Evolutionary conservation across 2,888 invertebrate species (phyloP).

Genomic region (Monoplex corrugatus): DNA sequence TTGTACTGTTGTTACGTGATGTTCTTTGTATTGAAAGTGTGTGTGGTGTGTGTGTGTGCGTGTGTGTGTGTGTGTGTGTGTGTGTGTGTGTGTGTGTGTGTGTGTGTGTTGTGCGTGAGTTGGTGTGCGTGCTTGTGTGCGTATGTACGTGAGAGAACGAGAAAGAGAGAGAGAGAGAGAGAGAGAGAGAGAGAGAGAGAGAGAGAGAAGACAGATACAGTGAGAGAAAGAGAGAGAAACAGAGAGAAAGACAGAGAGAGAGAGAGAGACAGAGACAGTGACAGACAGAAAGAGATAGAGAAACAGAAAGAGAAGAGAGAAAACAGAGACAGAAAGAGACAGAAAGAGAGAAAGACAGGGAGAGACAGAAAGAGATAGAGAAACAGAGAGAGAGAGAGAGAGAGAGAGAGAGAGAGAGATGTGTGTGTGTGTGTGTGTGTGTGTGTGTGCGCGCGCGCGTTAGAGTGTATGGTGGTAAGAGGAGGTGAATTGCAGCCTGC

Average conservation of each 20-base stretch:
- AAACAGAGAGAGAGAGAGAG: constrained; percentile 9
- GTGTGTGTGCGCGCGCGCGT: too few relatives aligned
- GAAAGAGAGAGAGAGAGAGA: constrained; percentile 16
- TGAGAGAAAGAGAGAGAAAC: constrained; percentile 2
- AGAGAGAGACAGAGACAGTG: not conserved
- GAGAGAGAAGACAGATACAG: not conserved
- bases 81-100: not conserved
- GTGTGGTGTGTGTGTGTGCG: not conserved
- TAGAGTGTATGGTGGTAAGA: too few relatives aligned
- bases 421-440: too few relatives aligned
- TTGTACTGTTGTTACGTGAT: too few relatives aligned
- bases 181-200: constrained; percentile 12
- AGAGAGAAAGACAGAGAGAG: constrained; percentile 24
- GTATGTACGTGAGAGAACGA: not conserved
- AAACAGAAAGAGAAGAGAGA: not conserved
- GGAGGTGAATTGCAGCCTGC: too few relatives aligned
- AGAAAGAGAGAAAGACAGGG: not conserved
- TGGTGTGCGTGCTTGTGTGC: too few relatives aligned
- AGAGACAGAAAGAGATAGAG: too few relatives aligned
- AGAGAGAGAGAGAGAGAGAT: not conserved
- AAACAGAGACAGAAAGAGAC: not conserved
- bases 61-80: not conserved
- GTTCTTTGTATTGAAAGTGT: too few relatives aligned
- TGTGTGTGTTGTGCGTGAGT: too few relatives aligned
- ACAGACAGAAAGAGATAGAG: not conserved